phyloP scores from a whole-genome alignment of 2,888 invertebrate species.

The Zaprionus lineosus region DNA sequence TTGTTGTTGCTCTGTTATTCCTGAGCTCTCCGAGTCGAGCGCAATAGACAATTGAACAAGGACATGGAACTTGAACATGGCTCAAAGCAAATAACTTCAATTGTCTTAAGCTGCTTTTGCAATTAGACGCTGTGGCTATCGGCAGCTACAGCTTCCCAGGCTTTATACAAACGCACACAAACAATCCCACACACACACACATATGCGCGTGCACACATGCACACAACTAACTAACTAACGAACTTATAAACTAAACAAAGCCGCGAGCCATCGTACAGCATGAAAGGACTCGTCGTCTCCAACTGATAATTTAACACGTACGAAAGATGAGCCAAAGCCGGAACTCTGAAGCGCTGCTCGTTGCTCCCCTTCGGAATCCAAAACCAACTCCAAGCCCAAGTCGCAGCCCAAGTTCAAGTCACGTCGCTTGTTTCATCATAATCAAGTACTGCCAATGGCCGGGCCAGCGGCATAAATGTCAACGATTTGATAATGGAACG shows the following conservation, averaged over 20 bases:
- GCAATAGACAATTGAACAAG: no score
- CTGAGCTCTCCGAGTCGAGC: not conserved
- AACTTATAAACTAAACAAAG: conserved; percentile 71
- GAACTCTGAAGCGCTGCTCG: not conserved
- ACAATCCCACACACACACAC: conserved; percentile 4
- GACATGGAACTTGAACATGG: conserved; percentile 35
- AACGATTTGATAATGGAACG: conserved; percentile 73
- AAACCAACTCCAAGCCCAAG: conserved; percentile 1
- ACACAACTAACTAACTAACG: conserved; percentile 63
- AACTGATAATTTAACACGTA: conserved; percentile 69
- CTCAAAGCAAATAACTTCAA: conserved; percentile 59
- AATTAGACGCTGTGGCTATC: conserved; percentile 61
- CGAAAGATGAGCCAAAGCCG: conserved; percentile 19
- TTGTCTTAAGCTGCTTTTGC: conserved; percentile 69
- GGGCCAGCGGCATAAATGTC: conserved; percentile 72
- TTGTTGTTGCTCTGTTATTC: not conserved
- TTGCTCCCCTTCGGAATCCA: not conserved
- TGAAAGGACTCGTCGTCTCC: conserved; percentile 27
- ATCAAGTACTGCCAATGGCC: conserved; percentile 66
- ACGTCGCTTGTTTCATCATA: conserved; percentile 69
- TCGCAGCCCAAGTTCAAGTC: conserved; percentile 23
- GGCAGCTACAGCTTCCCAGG: conserved; percentile 45
- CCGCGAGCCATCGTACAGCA: conserved; percentile 49
- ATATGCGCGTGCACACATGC: conserved; percentile 16
- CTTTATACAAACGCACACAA: conserved; percentile 12